Evolutionary conservation across 2,797 vertebrate species (phyloP), one percentile per base, ranked within the genome.

Genomic region (Takifugu ocellatus): DNA sequence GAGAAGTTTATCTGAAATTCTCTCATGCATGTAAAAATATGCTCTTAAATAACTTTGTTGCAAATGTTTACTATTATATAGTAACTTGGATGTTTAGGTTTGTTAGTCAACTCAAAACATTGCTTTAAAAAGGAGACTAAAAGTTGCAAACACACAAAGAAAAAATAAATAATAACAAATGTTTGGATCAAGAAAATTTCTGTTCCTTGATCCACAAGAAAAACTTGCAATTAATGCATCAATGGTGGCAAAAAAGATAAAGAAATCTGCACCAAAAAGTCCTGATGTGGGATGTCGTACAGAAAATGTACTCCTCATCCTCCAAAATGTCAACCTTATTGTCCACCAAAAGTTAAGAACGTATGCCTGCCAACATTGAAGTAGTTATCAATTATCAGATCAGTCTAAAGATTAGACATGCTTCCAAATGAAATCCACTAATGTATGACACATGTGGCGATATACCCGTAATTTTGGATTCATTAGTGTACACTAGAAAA

Each of bases 1-100:
- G 8, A 9, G 90, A 95, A 93, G 11, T 14, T 39, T 15, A 14
- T 39, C 12, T 12, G 36, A 39, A 39, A 39, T 3, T 29, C 7
- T 29, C 33, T 33, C 27, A 47, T 53, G 21, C 88, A 90, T 91
- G 84, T 86, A 87, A 88, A 93, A 92, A 89, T 92, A 81, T 88
- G 87, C 90, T 92, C 25, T 31, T 39, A 12, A 39, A 39, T 39
- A 39, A 39, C 12, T 29, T 29, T 29, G 27, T 29, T 39, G 36
- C 10, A 39, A 39, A 39, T 14, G 4, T 39, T 14, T 11, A 39
- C 36, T 10, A 12, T 39, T 6, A 14, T 75, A 58, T 68, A 77
- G 31, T 33, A 66, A 71, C 59, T 57, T 80, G 42, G 73, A 60
- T 69, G 46, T 68, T 45, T 17, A 17, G 54, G 69, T 50, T 14